phyloP scores from a whole-genome alignment of 2,888 invertebrate genomes.

The Patella depressa region DNA sequence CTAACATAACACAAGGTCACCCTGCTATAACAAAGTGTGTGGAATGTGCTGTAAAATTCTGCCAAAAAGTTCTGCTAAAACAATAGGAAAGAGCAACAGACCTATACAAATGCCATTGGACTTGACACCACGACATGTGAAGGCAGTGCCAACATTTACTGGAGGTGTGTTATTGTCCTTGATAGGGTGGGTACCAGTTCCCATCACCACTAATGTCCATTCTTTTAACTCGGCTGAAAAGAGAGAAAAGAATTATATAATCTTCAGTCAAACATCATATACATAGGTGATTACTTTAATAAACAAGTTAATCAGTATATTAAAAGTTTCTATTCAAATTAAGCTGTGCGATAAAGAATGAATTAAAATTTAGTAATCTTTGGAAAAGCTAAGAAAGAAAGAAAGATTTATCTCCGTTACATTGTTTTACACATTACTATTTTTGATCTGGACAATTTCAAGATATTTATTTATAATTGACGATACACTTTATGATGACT shows the following conservation, averaged over 20 bases:
- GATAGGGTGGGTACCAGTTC: constrained; percentile 56
- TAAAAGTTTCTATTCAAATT: not conserved
- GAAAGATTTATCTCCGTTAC: no score
- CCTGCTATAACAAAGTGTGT: not conserved
- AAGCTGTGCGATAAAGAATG: not conserved
- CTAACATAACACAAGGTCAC: not conserved
- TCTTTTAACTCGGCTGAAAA: constrained; percentile 62
- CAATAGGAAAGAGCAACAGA: constrained; percentile 41
- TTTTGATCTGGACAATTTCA: no score
- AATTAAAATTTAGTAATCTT: not conserved
- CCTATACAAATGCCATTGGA: constrained; percentile 62
- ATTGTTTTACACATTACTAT: no score
- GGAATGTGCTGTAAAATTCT: constrained; percentile 10
- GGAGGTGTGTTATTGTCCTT: constrained; percentile 46
- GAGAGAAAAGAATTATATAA: constrained; percentile 6
- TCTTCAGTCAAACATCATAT: constrained; percentile 6
- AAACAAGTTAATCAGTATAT: constrained; percentile 10
- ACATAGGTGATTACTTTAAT: not conserved
- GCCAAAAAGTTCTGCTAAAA: constrained; percentile 19
- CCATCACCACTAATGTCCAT: constrained; percentile 62
- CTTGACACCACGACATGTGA: constrained; percentile 57
- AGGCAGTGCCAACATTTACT: constrained; percentile 40
- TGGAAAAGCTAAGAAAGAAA: not conserved
- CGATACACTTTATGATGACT: no score
- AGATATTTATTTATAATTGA: no score